Evolutionary conservation across 2,113 vertebrate species (phyloP), one percentile per base, ranked within the genome.

Genomic region (Sinocyclocheilus rhinocerous): DNA sequence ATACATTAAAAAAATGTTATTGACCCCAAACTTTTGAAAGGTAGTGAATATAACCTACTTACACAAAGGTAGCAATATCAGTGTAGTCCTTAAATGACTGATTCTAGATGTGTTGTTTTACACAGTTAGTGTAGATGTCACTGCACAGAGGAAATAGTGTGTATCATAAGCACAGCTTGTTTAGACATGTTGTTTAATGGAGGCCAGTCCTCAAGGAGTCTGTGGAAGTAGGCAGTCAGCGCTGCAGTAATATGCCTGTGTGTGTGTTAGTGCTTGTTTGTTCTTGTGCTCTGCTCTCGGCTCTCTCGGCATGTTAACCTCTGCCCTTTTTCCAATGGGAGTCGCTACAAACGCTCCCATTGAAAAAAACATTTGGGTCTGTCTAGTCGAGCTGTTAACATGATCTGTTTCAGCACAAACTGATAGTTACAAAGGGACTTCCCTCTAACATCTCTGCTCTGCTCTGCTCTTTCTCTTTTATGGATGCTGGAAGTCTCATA

Each of bases 281-380:
- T 48, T 81, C 70, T 81, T 57, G 69, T 55, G 69, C 61, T 33
- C 26, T 29, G 10, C 73, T 84, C 29, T 87, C 73, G 73, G 72
- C 81, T 80, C 88, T 87, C 81, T 84, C 82, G 91, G 90, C 90
- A 90, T 72, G 87, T 92, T 92, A 83, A 91, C 91, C 90, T 90
- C 26, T 84, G 90, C 89, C 88, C 90, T 79, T 0, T 45, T 72
- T 87, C 90, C 89, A 78, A 22, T 78, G 90, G 90, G 91, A 91
- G 48, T 70, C 85, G 86, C 87, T 90, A 88, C 81, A 55, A 29
- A 91, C 79, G 83, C 81, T 86, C 84, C 79, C 70, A 85, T 85
- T 88, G 90, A 91, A 80, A 91, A 80, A 50, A 85, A 48, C 73
- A 33, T 36, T 79, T 55, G 65, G 86, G 26, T 86, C 67, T 87